Conservation (phyloP, 1,140 invertebrate species). For the Papilio xuthus region DNA sequence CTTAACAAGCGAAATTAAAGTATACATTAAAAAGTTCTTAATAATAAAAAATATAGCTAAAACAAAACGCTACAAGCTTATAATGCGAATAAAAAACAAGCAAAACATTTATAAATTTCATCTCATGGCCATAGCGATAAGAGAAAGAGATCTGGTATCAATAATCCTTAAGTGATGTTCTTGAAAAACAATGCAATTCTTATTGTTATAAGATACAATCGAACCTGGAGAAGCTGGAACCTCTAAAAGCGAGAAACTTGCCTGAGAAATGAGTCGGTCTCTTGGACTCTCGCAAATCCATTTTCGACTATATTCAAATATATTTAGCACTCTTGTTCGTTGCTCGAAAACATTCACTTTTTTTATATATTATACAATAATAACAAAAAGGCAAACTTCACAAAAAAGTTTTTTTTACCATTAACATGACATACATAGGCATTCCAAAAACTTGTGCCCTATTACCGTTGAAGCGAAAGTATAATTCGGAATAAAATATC, state of each 20-base stretch:
- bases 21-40: neutral
- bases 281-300: too few relatives aligned
- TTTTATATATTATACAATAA: neutral
- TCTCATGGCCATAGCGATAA: neutral
- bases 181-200: neutral
- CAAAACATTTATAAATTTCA: constrained; percentile 19
- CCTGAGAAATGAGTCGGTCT: too few relatives aligned
- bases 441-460: constrained; percentile 34
- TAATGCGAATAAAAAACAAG: constrained; percentile 10
- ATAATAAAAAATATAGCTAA: constrained; percentile 13
- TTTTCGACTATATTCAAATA: neutral
- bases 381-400: constrained; percentile 8
- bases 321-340: constrained; percentile 15
- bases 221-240: too few relatives aligned
- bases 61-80: constrained; percentile 36
- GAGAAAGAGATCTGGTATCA: constrained; percentile 28
- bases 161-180: neutral
- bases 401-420: constrained; percentile 15
- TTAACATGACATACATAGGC: constrained; percentile 4
- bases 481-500: constrained; percentile 27
- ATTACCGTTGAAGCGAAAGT: constrained; percentile 16
- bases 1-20: constrained; percentile 11
- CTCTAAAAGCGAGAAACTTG: too few relatives aligned
- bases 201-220: neutral
- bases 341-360: neutral